phyloP scores from a whole-genome alignment of 2,888 invertebrate species.

The Steinernema scapterisci region DNA sequence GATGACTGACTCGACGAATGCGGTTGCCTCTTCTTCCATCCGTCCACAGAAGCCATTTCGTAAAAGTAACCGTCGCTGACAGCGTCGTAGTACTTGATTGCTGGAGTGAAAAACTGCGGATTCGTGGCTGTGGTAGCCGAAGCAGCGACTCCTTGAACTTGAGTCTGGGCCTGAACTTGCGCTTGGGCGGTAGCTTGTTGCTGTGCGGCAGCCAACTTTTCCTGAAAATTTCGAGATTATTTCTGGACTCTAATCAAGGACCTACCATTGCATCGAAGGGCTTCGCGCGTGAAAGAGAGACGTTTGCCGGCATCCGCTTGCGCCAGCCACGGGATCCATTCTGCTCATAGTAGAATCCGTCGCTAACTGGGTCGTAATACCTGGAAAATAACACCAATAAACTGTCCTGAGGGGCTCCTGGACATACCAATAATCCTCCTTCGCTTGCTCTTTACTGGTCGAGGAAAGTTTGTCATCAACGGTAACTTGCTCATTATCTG shows the following conservation, averaged over 20 bases:
- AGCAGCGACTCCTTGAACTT: background rate
- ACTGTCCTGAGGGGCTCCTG: background rate
- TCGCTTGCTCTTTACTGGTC: constrained; percentile 38
- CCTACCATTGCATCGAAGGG: background rate
- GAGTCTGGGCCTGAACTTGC: background rate
- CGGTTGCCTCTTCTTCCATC: constrained; percentile 56
- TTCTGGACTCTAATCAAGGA: background rate
- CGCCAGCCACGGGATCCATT: constrained; percentile 59
- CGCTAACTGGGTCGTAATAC: constrained; percentile 62
- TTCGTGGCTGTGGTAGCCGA: background rate
- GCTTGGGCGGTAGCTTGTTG: background rate
- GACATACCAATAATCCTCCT: constrained; percentile 46
- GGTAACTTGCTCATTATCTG: background rate
- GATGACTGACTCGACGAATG: constrained; percentile 27
- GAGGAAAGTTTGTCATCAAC: background rate
- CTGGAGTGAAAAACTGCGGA: background rate
- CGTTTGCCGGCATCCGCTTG: constrained; percentile 46
- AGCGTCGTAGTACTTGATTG: constrained; percentile 59
- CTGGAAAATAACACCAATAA: constrained; percentile 6
- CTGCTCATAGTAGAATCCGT: constrained; percentile 67
- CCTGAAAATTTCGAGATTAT: background rate
- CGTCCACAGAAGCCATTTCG: constrained; percentile 66
- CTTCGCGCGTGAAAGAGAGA: background rate
- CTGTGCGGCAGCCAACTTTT: background rate
- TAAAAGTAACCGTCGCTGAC: constrained; percentile 64